Conservation (phyloP, 2,797 vertebrate genomes). For the Borostomias antarcticus region DNA sequence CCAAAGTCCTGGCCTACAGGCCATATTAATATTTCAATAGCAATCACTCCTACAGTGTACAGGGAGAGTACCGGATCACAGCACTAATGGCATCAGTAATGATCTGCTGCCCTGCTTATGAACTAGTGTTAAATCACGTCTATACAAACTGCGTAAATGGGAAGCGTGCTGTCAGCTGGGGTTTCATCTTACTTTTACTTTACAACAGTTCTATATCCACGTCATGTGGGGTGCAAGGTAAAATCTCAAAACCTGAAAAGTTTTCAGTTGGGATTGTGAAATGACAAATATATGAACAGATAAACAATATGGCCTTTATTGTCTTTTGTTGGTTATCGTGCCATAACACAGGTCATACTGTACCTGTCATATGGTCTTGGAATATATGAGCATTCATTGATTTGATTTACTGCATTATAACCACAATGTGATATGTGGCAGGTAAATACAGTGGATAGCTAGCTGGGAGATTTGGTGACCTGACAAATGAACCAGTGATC, state of each 20-base stretch:
- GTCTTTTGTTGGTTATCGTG: not conserved
- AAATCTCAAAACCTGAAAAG: not conserved
- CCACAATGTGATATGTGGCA: not conserved
- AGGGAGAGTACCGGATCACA: constrained; percentile 25
- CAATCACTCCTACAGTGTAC: not conserved
- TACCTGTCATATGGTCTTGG: not conserved
- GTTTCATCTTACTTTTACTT: not conserved
- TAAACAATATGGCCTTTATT: not conserved
- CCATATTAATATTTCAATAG: not conserved
- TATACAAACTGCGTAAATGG: constrained; percentile 58
- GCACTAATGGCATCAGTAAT: constrained; percentile 42
- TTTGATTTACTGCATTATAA: not conserved
- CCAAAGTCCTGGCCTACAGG: not conserved
- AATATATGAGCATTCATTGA: not conserved
- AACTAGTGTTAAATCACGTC: constrained; percentile 56
- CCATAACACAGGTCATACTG: not conserved
- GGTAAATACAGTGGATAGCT: not conserved
- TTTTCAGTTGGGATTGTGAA: not conserved
- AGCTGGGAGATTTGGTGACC: no score
- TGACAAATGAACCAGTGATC: not conserved
- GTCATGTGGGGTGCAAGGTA: not conserved
- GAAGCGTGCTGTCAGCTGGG: not conserved
- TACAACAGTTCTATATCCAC: not conserved
- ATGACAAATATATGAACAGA: no score
- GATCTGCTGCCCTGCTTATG: constrained; percentile 43